Conservation (phyloP, 2,888 invertebrate species). For the Nudaria mundana region DNA sequence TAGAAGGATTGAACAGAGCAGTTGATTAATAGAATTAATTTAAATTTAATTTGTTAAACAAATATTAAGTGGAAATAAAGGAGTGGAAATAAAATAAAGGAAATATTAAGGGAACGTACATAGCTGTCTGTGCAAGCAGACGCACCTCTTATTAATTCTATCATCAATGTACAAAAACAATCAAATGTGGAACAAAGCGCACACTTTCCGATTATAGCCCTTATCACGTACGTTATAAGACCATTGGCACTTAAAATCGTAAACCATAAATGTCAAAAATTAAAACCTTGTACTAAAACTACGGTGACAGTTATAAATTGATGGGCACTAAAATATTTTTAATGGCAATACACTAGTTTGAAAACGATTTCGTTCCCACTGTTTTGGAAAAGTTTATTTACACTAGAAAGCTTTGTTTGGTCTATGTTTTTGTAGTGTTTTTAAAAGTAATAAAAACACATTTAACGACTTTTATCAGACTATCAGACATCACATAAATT, state of each 20-base stretch:
- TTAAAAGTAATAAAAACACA: conserved; percentile 56
- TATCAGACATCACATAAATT: conserved; percentile 45
- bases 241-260: conserved; percentile 11
- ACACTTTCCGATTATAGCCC: conserved; percentile 1
- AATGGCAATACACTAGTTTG: conserved; percentile 57
- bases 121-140: neutral
- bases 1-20: too few species aligned
- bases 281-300: conserved; percentile 59
- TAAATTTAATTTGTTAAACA: too few species aligned
- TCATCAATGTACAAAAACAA: conserved; percentile 10
- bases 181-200: conserved; percentile 6
- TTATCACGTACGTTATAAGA: conserved; percentile 9
- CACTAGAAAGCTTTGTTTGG: conserved; percentile 60
- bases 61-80: too few species aligned
- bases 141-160: conserved; percentile 7
- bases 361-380: conserved; percentile 52
- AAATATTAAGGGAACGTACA: too few species aligned
- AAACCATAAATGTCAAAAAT: conserved; percentile 64
- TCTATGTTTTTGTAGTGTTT: conserved; percentile 59
- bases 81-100: too few species aligned
- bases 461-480: conserved; percentile 42
- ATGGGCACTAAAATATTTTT: conserved; percentile 68
- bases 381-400: conserved; percentile 59
- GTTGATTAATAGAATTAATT: too few species aligned
- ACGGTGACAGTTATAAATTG: conserved; percentile 68